Percentiles rank a stretch among this genome's conserved stretches.
Evolutionary conservation across 2,888 invertebrate genomes (phyloP).

Genomic region (Penaeus monodon): DNA sequence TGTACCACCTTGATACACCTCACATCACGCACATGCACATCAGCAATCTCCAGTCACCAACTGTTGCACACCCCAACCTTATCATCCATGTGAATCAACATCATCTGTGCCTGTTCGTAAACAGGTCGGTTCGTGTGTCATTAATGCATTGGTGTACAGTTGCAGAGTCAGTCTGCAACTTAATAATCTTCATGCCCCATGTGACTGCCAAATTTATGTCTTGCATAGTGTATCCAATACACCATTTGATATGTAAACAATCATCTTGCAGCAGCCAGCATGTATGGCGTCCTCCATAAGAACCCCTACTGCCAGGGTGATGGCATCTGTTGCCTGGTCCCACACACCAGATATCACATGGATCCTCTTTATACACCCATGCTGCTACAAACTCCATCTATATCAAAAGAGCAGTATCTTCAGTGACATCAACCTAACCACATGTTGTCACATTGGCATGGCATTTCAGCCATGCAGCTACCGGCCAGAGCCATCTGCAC

Average conservation of each 20-base stretch:
- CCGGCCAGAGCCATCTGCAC: constrained; percentile 22
- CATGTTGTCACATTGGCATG: background rate
- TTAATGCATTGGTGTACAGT: constrained; percentile 38
- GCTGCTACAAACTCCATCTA: too few species aligned
- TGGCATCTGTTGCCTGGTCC: background rate
- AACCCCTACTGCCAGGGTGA: background rate
- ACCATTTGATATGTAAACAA: constrained; percentile 41
- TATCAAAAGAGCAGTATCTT: too few species aligned
- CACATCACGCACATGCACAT: too few species aligned
- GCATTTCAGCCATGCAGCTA: constrained; percentile 17
- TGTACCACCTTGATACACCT: accelerated
- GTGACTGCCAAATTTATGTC: constrained; percentile 34
- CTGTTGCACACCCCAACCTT: too few species aligned
- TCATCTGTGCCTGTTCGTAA: constrained; percentile 22
- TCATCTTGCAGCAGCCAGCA: constrained; percentile 21
- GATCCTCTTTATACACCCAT: too few species aligned
- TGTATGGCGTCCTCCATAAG: too few species aligned
- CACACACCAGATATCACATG: too few species aligned
- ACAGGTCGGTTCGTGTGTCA: background rate
- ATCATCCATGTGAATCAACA: constrained; percentile 50
- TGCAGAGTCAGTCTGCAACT: constrained; percentile 23
- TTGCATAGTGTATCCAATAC: constrained; percentile 29
- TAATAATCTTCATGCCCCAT: constrained; percentile 6
- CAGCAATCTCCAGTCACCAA: too few species aligned
- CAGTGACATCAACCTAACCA: background rate